phyloP scores from a whole-genome alignment of 2,888 invertebrate species.

The Drosophila borborema region DNA sequence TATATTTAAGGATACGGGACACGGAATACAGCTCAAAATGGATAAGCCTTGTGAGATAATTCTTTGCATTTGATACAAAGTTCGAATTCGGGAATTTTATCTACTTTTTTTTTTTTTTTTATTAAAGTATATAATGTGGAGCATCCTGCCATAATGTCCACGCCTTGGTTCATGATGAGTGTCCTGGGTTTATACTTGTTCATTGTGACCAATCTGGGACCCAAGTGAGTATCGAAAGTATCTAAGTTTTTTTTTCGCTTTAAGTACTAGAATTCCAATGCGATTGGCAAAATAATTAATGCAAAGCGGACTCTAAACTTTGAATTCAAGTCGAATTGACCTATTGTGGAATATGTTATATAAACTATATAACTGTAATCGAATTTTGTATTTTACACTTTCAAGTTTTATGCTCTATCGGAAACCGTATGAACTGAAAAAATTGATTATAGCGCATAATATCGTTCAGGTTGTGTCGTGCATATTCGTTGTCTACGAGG shows the following conservation, averaged over 20 bases:
- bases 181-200: slow-evolving; percentile 71
- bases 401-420: slow-evolving; percentile 88
- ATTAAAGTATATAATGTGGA: slow-evolving; percentile 10
- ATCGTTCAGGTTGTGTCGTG: slow-evolving; percentile 89
- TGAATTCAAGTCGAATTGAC: slow-evolving; percentile 30
- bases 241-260: no score
- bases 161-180: slow-evolving; percentile 62
- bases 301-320: slow-evolving; percentile 19
- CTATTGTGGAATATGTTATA: background rate
- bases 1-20: slow-evolving; percentile 1
- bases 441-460: slow-evolving; percentile 91
- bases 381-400: slow-evolving; percentile 20
- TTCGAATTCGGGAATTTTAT: background rate
- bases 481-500: slow-evolving; percentile 70
- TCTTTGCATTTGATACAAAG: background rate
- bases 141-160: slow-evolving; percentile 55
- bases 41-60: slow-evolving; percentile 26
- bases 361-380: slow-evolving; percentile 4
- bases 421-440: slow-evolving; percentile 88
- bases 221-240: slow-evolving; percentile 61
- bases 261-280: slow-evolving; percentile 10
- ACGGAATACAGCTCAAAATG: slow-evolving; percentile 32
- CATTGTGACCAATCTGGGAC: slow-evolving; percentile 60
- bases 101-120: background rate
- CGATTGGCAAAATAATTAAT: slow-evolving; percentile 13